These are phyloP conservation scores for Steinernema khuongi DNA, from an alignment of 1,140 invertebrate genomes.

Conservation along the genomic window DNA sequence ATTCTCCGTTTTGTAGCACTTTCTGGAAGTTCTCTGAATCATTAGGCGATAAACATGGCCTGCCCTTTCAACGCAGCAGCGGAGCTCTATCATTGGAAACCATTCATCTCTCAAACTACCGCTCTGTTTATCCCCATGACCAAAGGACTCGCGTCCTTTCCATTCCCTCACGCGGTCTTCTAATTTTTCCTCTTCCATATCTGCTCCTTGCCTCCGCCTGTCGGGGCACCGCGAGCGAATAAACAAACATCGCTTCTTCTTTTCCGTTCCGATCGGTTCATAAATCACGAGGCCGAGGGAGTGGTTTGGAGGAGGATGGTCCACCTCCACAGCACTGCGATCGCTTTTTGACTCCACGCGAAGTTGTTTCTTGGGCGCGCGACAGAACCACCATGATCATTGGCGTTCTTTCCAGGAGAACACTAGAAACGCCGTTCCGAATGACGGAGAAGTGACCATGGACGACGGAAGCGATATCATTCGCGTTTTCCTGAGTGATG, in stretches of 20 bases:
- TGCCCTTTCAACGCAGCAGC: no score
- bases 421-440: slow-evolving; percentile 4
- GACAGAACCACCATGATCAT: not conserved
- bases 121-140: no score
- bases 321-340: not conserved
- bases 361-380: not conserved
- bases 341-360: not conserved
- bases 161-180: no score
- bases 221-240: not conserved
- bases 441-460: not conserved
- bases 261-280: slow-evolving; percentile 5
- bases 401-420: no score
- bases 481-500: slow-evolving; percentile 34
- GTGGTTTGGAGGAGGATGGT: no score
- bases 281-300: not conserved
- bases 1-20: no score
- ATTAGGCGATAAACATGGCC: no score
- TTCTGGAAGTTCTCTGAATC: no score
- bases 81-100: no score
- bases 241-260: slow-evolving; percentile 8
- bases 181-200: not conserved
- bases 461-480: slow-evolving; percentile 21
- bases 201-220: no score
- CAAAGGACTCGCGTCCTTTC: no score
- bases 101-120: no score